Evolutionary conservation across 2,797 vertebrate genomes (phyloP), one percentile per base, ranked within the genome.

Genomic region (Myiotriccus ornatus): DNA sequence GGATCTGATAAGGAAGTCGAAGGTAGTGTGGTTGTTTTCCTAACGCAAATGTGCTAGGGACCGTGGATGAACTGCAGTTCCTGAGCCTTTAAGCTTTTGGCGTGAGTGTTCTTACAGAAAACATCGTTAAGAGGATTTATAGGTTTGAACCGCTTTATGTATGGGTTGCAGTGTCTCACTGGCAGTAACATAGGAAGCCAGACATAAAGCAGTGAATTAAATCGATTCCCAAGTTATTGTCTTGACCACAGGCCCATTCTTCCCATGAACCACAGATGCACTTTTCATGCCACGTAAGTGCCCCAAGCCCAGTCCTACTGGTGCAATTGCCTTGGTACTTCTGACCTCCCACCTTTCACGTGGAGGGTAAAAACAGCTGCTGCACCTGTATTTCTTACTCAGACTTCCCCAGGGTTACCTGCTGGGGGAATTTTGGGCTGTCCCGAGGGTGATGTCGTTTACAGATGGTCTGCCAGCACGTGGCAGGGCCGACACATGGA

Each of bases 181-280:
- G 34, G 7, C 18, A 27, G 41, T 39, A 74, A 32, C 7, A 4
- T n/a, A 68, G 76, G 53, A 81, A 71, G 32, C 8, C 1, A 5
- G 39, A 34, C 32, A 8, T 6, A 60, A 70, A 82, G 30, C 56
- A 93, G 34, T 52, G 67, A 70, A 11, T 80, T 52, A 69, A 75
- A 90, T 25, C 12, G 37, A 24, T 83, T 84, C 63, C 25, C 50
- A 73, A 20, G 34, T 79, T 79, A 37, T 1, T 91, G 50, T 35
- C 39, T 73, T 80, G 46, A 60, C 32, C 49, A 4, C 6, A 34
- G 44, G 28, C 18, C 28, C 18, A 5, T 83, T 57, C 52, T 83
- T 83, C 32, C 53, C 0, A 0, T 34, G 39, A 56, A 20, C 25
- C n/a, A 5, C 55, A 32, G 34, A 7, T 37, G 44, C 0, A 2